Evolutionary conservation across 1,140 invertebrate genomes (phyloP).

Genomic region (Physella acuta): DNA sequence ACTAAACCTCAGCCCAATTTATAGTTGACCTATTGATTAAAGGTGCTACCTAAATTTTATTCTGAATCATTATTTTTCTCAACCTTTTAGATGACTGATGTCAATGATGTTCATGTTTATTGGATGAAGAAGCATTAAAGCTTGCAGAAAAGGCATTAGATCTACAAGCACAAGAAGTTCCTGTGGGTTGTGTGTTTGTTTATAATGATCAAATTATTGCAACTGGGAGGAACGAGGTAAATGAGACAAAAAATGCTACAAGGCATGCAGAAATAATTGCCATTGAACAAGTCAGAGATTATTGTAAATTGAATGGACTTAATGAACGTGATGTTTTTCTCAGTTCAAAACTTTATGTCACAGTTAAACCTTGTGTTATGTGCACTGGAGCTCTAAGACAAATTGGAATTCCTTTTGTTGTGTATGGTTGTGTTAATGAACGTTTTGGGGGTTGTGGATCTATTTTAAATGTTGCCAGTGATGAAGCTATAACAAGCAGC

Average conservation of each 20-base stretch:
- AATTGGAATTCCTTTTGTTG: constrained; percentile 72
- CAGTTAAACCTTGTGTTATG: constrained; percentile 99
- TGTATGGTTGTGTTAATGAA: constrained; percentile 93
- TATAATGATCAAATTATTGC: constrained; percentile 64
- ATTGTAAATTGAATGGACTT: constrained; percentile 65
- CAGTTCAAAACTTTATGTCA: constrained; percentile 79
- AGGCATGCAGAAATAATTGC: constrained; percentile 95
- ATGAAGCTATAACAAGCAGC: constrained; percentile 35
- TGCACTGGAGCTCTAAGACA: constrained; percentile 86
- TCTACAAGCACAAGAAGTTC: constrained; percentile 87
- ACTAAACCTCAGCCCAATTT: no score
- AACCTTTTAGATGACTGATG: no score
- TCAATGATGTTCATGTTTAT: not conserved
- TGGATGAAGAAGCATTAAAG: constrained; percentile 58
- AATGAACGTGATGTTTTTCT: constrained; percentile 69
- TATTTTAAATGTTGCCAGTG: constrained; percentile 73
- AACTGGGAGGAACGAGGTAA: constrained; percentile 64
- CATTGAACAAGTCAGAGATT: constrained; percentile 77
- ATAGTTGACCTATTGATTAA: no score
- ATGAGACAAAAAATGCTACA: constrained; percentile 88
- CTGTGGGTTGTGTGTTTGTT: constrained; percentile 95
- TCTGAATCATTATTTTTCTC: no score
- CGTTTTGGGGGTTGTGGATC: constrained; percentile 93
- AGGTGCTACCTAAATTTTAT: no score
- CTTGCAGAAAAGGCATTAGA: constrained; percentile 79